A percentile compares a stretch with the other conserved stretches of the same genome.
Evolutionary conservation across 2,797 vertebrate genomes (phyloP).

Genomic region (Tragopan temminckii): DNA sequence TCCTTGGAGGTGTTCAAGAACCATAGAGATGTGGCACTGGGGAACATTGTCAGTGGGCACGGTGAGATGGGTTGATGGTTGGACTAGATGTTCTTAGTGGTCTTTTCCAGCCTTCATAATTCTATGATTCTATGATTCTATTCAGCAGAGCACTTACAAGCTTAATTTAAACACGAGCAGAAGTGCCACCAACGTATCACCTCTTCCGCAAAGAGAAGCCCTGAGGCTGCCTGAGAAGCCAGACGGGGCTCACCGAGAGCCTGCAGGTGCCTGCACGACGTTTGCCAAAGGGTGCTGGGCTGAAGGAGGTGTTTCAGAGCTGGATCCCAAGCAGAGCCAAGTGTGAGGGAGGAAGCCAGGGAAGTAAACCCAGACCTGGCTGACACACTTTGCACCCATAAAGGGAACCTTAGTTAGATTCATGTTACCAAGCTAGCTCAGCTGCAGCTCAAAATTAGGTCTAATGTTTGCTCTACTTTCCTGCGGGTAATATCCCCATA

Average conservation of each 20-base stretch:
- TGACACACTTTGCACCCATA: not conserved
- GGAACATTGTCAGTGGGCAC: too few relatives aligned
- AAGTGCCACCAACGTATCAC: conserved; percentile 1
- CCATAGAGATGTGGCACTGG: too few relatives aligned
- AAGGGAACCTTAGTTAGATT: conserved; percentile 28
- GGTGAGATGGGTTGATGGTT: too few relatives aligned
- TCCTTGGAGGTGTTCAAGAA: too few relatives aligned
- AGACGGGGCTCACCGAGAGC: conserved; percentile 18
- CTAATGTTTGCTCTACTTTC: not conserved
- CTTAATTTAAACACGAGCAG: conserved; percentile 38
- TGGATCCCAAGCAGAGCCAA: not conserved
- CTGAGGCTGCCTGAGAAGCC: conserved; percentile 38
- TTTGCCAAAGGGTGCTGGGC: not conserved
- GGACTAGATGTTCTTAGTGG: too few relatives aligned
- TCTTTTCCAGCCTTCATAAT: too few relatives aligned
- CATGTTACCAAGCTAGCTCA: not conserved
- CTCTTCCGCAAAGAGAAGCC: conserved; percentile 51
- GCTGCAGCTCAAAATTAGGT: conserved; percentile 48
- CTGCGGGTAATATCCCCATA: conserved; percentile 10
- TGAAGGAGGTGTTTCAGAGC: not conserved
- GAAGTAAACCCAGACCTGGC: conserved; percentile 39
- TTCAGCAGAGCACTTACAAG: not conserved
- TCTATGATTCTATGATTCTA: not conserved
- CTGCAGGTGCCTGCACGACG: conserved; percentile 22
- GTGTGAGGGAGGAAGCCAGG: not conserved